Conservation (phyloP, 2,888 invertebrate genomes). For the Monochamus alternatus region DNA sequence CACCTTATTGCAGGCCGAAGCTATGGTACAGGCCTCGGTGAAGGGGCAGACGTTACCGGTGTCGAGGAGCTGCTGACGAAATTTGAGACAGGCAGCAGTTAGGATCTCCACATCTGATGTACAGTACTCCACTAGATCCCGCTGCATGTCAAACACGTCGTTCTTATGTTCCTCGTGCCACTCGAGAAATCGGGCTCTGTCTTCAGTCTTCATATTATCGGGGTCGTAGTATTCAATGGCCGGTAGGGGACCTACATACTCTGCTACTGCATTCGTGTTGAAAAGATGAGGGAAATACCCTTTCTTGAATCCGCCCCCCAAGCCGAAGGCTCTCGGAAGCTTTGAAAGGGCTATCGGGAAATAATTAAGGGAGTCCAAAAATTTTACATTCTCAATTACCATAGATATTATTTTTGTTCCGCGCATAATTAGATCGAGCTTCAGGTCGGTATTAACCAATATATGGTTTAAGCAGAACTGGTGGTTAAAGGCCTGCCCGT, state of each 20-base stretch:
- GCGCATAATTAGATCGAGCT: constrained; percentile 45
- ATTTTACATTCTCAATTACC: constrained; percentile 39
- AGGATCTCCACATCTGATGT: constrained; percentile 57
- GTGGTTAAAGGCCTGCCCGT: too few relatives aligned
- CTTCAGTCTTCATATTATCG: neutral
- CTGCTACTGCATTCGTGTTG: neutral
- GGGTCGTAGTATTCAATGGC: neutral
- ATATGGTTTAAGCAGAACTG: too few relatives aligned
- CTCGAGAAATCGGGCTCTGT: neutral
- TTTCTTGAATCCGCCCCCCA: neutral
- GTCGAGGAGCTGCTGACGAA: constrained; percentile 52
- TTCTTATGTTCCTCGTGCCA: constrained; percentile 38
- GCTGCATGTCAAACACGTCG: constrained; percentile 55
- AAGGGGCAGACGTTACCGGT: constrained; percentile 55
- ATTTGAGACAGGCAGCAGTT: constrained; percentile 52
- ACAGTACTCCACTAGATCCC: constrained; percentile 57
- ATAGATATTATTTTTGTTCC: constrained; percentile 46
- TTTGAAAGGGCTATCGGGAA: constrained; percentile 41
- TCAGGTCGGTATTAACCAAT: too few relatives aligned
- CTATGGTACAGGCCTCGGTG: constrained; percentile 55
- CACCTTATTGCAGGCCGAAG: constrained; percentile 40
- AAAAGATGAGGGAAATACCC: neutral
- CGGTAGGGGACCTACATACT: neutral
- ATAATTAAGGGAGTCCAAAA: constrained; percentile 56
- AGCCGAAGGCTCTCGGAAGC: neutral